These are phyloP conservation scores for Eurois occulta DNA, from an alignment of 2,888 invertebrate genomes.

Conservation along the genomic window DNA sequence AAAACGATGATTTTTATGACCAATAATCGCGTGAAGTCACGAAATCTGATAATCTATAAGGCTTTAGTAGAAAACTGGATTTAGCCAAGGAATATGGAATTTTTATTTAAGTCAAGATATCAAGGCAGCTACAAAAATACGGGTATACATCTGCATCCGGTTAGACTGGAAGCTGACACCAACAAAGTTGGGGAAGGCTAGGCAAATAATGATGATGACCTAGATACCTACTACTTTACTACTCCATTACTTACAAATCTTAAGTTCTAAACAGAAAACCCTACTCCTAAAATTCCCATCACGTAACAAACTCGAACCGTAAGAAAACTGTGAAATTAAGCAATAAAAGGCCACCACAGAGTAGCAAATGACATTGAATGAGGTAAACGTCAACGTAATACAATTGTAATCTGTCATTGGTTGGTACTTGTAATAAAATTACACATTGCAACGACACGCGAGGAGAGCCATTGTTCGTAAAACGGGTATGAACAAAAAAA, in stretches of 20 bases:
- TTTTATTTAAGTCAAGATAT: not conserved
- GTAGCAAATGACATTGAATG: slow-evolving; percentile 71
- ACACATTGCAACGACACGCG: slow-evolving; percentile 73
- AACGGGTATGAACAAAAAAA: slow-evolving; percentile 61
- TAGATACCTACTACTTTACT: not conserved
- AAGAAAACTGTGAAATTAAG: slow-evolving; percentile 61
- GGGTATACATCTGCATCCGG: not conserved
- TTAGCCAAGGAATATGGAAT: not conserved
- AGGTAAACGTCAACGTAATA: slow-evolving; percentile 65
- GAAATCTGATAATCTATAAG: slow-evolving; percentile 28
- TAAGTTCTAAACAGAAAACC: not conserved
- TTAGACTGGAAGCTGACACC: not conserved
- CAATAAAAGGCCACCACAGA: slow-evolving; percentile 58
- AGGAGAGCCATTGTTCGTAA: slow-evolving; percentile 69
- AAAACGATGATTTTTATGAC: slow-evolving; percentile 50
- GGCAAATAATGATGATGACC: not conserved
- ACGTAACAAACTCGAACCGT: slow-evolving; percentile 20
- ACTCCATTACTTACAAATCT: not conserved
- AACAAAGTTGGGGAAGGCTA: not conserved
- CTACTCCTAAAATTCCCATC: not conserved
- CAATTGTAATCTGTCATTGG: slow-evolving; percentile 70
- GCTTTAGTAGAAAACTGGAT: slow-evolving; percentile 14
- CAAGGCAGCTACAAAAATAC: not conserved
- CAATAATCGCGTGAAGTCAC: slow-evolving; percentile 58
- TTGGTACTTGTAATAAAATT: slow-evolving; percentile 71